These are phyloP conservation scores for Agrotis ipsilon DNA, from an alignment of 2,888 invertebrate genomes.

Conservation along the genomic window DNA sequence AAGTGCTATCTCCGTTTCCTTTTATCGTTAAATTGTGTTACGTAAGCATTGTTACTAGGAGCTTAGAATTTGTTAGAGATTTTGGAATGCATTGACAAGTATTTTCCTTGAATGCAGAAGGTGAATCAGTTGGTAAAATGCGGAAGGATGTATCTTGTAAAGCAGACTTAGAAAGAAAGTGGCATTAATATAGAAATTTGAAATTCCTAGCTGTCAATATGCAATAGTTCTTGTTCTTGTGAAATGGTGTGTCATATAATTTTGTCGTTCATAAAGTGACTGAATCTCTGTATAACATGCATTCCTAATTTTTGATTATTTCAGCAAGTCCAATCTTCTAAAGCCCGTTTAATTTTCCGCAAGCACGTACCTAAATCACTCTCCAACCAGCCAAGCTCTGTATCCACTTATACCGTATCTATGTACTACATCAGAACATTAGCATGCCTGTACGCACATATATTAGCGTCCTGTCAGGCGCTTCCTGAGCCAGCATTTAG, in stretches of 20 bases:
- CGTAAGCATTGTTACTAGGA: constrained; percentile 17
- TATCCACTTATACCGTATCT: constrained; percentile 38
- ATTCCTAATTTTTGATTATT: background rate
- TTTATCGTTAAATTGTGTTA: constrained; percentile 39
- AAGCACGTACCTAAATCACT: background rate
- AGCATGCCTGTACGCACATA: constrained; percentile 58
- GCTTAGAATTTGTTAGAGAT: background rate
- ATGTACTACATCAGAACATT: constrained; percentile 55
- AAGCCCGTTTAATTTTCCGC: background rate
- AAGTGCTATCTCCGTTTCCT: constrained; percentile 58
- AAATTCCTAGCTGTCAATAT: background rate
- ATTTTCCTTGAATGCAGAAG: background rate
- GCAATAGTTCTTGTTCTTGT: background rate
- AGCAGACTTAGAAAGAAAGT: no score
- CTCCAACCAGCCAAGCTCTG: background rate
- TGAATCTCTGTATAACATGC: no score
- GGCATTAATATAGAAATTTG: background rate
- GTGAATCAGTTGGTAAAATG: constrained; percentile 9
- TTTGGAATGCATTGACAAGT: background rate
- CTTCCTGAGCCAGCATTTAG: constrained; percentile 75
- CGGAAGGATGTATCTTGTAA: background rate
- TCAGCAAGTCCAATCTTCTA: background rate
- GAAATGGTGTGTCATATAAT: background rate
- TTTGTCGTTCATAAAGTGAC: background rate
- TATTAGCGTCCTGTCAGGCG: constrained; percentile 65